A percentile compares a stretch with the other conserved stretches of the same genome.
Conservation (phyloP, 2,888 invertebrate species). For the Limnephilus auricula region DNA sequence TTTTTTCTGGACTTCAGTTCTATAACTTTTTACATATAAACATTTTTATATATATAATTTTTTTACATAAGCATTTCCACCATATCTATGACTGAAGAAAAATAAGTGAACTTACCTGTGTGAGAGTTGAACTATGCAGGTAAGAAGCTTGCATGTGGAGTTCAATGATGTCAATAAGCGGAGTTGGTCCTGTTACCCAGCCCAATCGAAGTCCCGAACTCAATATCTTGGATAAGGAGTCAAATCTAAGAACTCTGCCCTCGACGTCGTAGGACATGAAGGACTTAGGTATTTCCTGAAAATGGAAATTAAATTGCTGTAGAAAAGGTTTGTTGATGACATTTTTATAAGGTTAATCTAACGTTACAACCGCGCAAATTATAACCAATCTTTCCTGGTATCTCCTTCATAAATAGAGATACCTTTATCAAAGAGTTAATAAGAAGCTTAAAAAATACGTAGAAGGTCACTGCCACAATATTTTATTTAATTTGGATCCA, state of each 20-base stretch:
- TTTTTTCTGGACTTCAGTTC: background rate
- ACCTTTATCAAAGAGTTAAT: no score
- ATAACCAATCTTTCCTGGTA: no score
- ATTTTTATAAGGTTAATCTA: background rate
- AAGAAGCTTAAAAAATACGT: no score
- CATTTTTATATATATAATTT: no score
- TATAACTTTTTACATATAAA: no score
- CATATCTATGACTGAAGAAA: background rate
- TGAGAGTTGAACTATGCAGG: constrained; percentile 80
- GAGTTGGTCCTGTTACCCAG: constrained; percentile 84
- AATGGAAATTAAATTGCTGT: background rate
- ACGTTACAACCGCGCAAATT: no score
- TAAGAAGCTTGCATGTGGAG: constrained; percentile 85
- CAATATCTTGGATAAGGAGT: constrained; percentile 87
- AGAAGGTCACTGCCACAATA: no score
- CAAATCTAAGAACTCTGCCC: constrained; percentile 86
- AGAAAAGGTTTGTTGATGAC: background rate
- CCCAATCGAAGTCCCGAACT: constrained; percentile 86
- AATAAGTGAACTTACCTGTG: constrained; percentile 76
- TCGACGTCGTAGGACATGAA: constrained; percentile 86
- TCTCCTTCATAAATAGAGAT: no score
- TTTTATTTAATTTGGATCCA: no score
- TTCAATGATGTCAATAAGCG: constrained; percentile 80
- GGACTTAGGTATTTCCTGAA: constrained; percentile 78
- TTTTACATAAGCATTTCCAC: background rate